These are phyloP conservation scores for Tetropium fuscum DNA, from an alignment of 2,888 invertebrate species.

Conservation along the genomic window DNA sequence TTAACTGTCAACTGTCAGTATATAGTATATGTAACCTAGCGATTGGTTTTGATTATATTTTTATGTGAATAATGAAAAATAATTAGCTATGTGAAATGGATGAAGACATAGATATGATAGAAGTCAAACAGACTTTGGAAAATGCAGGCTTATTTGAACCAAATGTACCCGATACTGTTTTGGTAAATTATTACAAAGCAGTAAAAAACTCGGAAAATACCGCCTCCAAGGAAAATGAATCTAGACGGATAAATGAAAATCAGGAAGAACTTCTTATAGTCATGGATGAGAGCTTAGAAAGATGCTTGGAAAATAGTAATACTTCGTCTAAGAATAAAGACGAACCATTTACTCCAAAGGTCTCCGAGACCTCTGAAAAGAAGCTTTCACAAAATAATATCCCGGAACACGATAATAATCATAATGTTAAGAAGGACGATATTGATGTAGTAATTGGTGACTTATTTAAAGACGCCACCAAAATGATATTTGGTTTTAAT, in stretches of 20 bases:
- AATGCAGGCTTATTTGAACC: slow-evolving; percentile 43
- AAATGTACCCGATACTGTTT: slow-evolving; percentile 34
- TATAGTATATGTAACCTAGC: too few relatives aligned
- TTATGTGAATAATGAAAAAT: too few relatives aligned
- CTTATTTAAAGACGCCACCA: slow-evolving; percentile 30
- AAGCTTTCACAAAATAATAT: not conserved
- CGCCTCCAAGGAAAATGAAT: slow-evolving; percentile 29
- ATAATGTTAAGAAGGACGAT: slow-evolving; percentile 8
- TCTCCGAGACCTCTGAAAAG: not conserved
- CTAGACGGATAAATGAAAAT: slow-evolving; percentile 36
- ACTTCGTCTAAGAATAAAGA: not conserved
- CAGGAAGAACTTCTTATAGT: slow-evolving; percentile 12
- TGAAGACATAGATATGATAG: slow-evolving; percentile 7
- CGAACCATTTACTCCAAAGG: slow-evolving; percentile 19
- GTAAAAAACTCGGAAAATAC: slow-evolving; percentile 40
- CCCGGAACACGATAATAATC: slow-evolving; percentile 11
- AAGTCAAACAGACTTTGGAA: slow-evolving; percentile 20
- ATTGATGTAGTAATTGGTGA: slow-evolving; percentile 7
- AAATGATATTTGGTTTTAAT: slow-evolving; percentile 37
- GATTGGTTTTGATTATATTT: too few relatives aligned
- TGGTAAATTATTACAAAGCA: slow-evolving; percentile 34
- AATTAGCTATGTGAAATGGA: too few relatives aligned
- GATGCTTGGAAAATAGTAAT: not conserved
- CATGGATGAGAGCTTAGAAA: slow-evolving; percentile 1
- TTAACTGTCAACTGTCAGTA: too few relatives aligned